phyloP scores from a whole-genome alignment of 1,140 invertebrate species.

The Drosophila malerkotliana region DNA sequence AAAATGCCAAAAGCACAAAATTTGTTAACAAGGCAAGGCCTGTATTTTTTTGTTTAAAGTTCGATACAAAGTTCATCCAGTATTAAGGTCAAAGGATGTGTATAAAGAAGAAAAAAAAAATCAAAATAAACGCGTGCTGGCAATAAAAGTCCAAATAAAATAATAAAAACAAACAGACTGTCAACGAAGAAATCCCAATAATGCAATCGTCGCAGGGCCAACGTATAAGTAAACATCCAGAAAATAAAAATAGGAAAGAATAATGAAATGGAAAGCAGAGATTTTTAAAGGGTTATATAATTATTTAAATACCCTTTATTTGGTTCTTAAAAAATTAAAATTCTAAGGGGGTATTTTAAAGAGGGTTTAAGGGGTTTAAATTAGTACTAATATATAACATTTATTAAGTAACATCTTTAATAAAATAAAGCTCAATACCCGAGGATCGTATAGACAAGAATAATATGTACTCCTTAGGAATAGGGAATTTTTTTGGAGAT shows the following conservation, averaged over 20 bases:
- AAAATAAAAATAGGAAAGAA: conserved; percentile 5
- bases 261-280: background rate
- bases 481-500: too few species aligned
- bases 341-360: too few species aligned
- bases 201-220: conserved; percentile 41
- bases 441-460: too few species aligned
- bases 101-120: conserved; percentile 10
- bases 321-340: background rate
- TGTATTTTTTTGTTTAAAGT: background rate
- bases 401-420: background rate
- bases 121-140: conserved; percentile 17
- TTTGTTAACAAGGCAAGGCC: background rate
- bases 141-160: conserved; percentile 18
- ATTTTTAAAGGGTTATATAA: background rate
- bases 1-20: conserved; percentile 8
- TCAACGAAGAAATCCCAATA: conserved; percentile 34
- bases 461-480: too few species aligned
- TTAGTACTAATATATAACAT: too few species aligned
- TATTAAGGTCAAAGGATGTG: conserved; percentile 27
- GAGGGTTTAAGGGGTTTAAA: too few species aligned
- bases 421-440: background rate
- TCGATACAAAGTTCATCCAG: conserved; percentile 5
- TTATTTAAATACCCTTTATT: conserved; percentile 1
- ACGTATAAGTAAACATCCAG: conserved; percentile 13
- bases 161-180: conserved; percentile 16